phyloP scores from a whole-genome alignment of 2,888 invertebrate species.

The Drosophila quinaria region DNA sequence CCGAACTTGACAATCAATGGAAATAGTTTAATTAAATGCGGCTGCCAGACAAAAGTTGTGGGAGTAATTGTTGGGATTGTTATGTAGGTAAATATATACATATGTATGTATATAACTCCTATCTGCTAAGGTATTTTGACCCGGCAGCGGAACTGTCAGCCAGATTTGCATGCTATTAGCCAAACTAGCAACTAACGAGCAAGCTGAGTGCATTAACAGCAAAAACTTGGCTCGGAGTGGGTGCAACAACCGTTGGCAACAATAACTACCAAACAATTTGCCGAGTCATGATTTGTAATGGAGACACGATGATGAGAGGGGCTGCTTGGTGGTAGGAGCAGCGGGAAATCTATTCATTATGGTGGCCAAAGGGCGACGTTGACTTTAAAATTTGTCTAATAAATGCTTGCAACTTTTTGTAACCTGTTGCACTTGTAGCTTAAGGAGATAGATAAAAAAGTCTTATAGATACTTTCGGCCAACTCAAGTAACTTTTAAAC shows the following conservation, averaged over 20 bases:
- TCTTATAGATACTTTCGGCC: background rate
- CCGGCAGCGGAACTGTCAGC: conserved; percentile 49
- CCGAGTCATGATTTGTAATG: conserved; percentile 51
- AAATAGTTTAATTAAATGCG: conserved; percentile 69
- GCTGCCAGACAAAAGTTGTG: conserved; percentile 26
- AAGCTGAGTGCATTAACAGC: conserved; percentile 57
- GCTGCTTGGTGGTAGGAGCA: background rate
- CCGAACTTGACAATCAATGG: conserved; percentile 65
- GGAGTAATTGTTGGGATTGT: background rate
- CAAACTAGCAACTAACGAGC: conserved; percentile 55
- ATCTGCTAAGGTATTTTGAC: conserved; percentile 32
- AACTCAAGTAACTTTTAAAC: background rate
- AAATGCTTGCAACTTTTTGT: background rate
- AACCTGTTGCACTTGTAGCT: conserved; percentile 10
- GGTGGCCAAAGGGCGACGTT: conserved; percentile 22
- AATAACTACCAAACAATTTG: conserved; percentile 50
- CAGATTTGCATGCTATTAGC: conserved; percentile 53
- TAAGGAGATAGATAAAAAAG: background rate
- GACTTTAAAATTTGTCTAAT: conserved; percentile 10
- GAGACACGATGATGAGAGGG: conserved; percentile 14
- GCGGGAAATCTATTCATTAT: background rate
- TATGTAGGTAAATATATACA: background rate
- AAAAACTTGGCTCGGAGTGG: conserved; percentile 16
- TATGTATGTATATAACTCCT: background rate
- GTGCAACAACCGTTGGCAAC: conserved; percentile 49